These are phyloP conservation scores for Cebus imitator DNA, from an alignment of 2,113 vertebrate species.

Conservation along the genomic window DNA sequence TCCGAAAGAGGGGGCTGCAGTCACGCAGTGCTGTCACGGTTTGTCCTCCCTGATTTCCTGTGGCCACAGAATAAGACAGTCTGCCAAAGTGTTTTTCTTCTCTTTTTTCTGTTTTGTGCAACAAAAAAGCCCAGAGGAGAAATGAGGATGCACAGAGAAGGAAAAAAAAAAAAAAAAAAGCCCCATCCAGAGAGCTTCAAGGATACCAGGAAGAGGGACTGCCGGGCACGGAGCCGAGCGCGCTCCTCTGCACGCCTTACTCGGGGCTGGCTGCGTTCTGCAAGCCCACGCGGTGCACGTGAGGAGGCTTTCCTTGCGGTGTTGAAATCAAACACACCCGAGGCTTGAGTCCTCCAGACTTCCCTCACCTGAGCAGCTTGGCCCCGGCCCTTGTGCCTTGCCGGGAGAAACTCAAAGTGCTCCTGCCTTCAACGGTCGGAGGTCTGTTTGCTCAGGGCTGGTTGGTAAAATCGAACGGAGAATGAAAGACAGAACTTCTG, in stretches of 20 bases:
- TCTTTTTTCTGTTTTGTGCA: neutral
- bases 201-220: neutral
- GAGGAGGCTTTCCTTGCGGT: neutral
- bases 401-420: neutral
- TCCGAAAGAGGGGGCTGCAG: neutral
- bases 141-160: neutral
- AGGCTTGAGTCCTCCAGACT: neutral
- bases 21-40: neutral
- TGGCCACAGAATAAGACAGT: neutral
- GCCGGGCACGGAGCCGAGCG: no score
- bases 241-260: neutral
- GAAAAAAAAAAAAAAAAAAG: neutral
- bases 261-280: neutral
- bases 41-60: neutral
- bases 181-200: neutral
- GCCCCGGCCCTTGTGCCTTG: accelerated
- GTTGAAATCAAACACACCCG: neutral
- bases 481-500: neutral
- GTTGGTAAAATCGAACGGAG: neutral
- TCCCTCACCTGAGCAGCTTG: neutral
- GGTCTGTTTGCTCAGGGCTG: neutral
- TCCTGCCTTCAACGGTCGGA: neutral
- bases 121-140: neutral
- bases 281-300: neutral
- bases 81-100: neutral